Evolutionary conservation across 64 coral and sea anemone species (phyloP).

Genomic region (Orbicella faveolata): DNA sequence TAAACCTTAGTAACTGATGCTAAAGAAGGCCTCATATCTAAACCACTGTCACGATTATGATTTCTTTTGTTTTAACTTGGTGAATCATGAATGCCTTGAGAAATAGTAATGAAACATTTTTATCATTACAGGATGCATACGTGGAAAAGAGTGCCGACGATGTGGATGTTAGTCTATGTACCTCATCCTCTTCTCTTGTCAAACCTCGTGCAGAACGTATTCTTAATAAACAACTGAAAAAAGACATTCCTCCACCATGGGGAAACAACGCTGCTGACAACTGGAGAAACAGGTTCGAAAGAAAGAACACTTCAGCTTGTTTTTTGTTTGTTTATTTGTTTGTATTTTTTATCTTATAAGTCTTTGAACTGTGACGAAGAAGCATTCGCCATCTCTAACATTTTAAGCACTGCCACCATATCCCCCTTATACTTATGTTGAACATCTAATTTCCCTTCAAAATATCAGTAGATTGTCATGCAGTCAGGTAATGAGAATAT

Average conservation of each 20-base stretch:
- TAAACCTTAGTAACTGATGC: no score
- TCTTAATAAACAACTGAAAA: slow-evolving; percentile 63
- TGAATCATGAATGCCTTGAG: background rate
- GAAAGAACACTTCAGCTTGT: background rate
- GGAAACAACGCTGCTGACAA: slow-evolving; percentile 72
- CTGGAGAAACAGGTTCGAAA: slow-evolving; percentile 93
- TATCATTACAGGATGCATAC: slow-evolving; percentile 63
- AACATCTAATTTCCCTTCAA: no score
- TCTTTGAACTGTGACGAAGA: no score
- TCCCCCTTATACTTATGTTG: no score
- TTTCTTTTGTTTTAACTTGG: background rate
- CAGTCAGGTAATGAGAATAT: no score
- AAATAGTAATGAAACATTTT: background rate
- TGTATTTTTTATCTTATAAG: no score
- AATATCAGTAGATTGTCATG: no score
- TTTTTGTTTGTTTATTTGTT: no score
- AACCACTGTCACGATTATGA: no score
- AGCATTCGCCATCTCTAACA: no score
- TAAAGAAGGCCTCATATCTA: no score
- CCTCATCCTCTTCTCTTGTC: slow-evolving; percentile 60
- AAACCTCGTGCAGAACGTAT: slow-evolving; percentile 63
- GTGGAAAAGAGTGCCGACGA: slow-evolving; percentile 60
- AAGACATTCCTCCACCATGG: slow-evolving; percentile 77
- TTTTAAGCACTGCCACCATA: no score
- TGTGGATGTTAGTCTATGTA: slow-evolving; percentile 41